These are phyloP conservation scores for Lates japonicus DNA, from an alignment of 2,797 vertebrate species.

Conservation along the genomic window DNA sequence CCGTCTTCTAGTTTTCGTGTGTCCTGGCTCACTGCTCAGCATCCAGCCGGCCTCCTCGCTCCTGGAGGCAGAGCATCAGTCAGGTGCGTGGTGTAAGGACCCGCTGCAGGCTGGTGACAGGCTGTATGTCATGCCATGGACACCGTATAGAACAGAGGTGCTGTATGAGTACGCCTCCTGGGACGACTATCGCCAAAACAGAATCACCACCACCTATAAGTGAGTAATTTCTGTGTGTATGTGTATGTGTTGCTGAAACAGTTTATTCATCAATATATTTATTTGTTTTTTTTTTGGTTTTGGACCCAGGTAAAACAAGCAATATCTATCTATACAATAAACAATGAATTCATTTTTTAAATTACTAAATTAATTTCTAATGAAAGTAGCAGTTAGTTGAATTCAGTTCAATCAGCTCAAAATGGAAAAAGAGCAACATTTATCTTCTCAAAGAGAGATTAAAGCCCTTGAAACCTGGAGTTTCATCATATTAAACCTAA, in stretches of 20 bases:
- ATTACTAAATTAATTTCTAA: neutral
- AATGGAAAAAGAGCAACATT: constrained; percentile 8
- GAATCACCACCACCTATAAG: constrained; percentile 94
- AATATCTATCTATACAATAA: neutral
- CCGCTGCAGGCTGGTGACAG: constrained; percentile 94
- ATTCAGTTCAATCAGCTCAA: constrained; percentile 23
- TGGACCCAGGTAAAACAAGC: neutral
- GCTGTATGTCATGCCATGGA: constrained; percentile 96
- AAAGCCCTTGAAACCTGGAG: constrained; percentile 1
- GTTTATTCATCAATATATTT: neutral
- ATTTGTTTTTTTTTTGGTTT: neutral
- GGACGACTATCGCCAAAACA: constrained; percentile 91
- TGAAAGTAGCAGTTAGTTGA: neutral
- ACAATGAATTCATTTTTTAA: neutral
- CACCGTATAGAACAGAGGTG: constrained; percentile 93
- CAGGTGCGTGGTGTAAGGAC: constrained; percentile 96
- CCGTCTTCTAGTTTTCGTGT: constrained; percentile 91
- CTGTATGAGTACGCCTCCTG: constrained; percentile 94
- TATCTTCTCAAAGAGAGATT: neutral
- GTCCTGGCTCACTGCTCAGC: constrained; percentile 92
- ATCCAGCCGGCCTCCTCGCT: constrained; percentile 90
- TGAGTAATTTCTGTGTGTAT: constrained; percentile 67
- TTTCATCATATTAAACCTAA: no score
- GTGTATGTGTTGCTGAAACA: neutral
- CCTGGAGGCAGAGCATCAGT: constrained; percentile 93